phyloP scores from a whole-genome alignment of 2,888 invertebrate genomes.

The Onchidella celtica region DNA sequence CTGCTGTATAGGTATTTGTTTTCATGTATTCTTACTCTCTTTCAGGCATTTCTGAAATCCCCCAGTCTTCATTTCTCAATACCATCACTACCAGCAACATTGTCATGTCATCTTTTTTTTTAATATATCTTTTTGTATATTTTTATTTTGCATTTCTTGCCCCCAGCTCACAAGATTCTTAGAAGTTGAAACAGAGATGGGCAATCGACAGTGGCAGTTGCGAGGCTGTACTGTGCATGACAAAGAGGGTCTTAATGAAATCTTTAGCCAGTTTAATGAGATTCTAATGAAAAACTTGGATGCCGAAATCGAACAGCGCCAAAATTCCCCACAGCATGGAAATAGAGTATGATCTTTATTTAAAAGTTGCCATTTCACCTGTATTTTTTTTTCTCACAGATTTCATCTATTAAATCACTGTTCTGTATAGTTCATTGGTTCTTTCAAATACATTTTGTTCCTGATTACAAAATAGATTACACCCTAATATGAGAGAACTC shows the following conservation, averaged over 20 bases:
- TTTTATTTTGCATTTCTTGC: too few relatives aligned
- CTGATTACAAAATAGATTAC: not conserved
- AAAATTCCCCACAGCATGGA: slow-evolving; percentile 52
- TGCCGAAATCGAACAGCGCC: slow-evolving; percentile 52
- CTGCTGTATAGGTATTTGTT: too few relatives aligned
- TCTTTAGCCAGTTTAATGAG: slow-evolving; percentile 65
- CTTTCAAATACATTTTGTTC: not conserved
- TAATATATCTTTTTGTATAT: too few relatives aligned
- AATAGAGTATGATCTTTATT: slow-evolving; percentile 47
- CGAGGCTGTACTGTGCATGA: slow-evolving; percentile 63
- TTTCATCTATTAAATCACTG: slow-evolving; percentile 5
- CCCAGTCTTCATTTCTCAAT: too few relatives aligned
- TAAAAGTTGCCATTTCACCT: too few relatives aligned
- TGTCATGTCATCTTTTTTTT: too few relatives aligned
- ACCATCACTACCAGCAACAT: too few relatives aligned
- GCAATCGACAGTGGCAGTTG: slow-evolving; percentile 60
- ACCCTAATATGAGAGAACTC: not conserved
- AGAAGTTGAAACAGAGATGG: slow-evolving; percentile 59
- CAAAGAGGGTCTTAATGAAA: slow-evolving; percentile 60
- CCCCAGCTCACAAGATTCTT: slow-evolving; percentile 60
- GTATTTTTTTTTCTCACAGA: not conserved
- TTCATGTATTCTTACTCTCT: too few relatives aligned
- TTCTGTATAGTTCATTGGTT: not conserved
- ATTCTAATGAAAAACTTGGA: slow-evolving; percentile 57
- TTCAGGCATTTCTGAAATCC: too few relatives aligned